Percentiles rank a stretch among this genome's conserved stretches.
Conservation (phyloP, 2,797 vertebrate genomes). For the Poeciliopsis infans region DNA sequence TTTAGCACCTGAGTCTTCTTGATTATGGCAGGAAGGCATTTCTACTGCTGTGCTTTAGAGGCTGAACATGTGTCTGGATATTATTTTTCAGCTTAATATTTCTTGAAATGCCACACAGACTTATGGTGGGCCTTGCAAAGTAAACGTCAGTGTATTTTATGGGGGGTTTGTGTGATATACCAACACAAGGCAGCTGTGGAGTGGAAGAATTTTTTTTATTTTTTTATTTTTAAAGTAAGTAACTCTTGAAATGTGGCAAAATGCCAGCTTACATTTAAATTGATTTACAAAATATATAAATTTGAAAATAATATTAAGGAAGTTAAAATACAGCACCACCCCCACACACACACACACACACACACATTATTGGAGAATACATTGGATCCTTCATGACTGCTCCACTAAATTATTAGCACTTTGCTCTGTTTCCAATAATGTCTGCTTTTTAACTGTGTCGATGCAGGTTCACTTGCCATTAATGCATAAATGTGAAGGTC, state of each 20-base stretch:
- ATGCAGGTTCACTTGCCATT: slow-evolving; percentile 29
- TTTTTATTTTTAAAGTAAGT: not conserved
- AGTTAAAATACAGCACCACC: slow-evolving; percentile 15
- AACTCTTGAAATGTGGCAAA: not conserved
- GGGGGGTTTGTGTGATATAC: slow-evolving; percentile 4
- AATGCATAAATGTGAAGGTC: slow-evolving; percentile 45
- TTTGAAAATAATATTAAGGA: not conserved
- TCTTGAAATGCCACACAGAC: not conserved
- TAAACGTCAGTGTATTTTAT: not conserved
- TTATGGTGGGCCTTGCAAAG: not conserved
- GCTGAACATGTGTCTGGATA: slow-evolving; percentile 29
- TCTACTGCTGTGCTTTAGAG: slow-evolving; percentile 40
- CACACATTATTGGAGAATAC: slow-evolving; percentile 13
- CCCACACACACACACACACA: too few relatives aligned
- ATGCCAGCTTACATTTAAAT: not conserved
- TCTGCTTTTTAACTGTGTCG: slow-evolving; percentile 46
- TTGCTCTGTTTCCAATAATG: slow-evolving; percentile 42
- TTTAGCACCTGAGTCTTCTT: slow-evolving; percentile 44
- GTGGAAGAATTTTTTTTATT: not conserved
- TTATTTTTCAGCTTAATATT: slow-evolving; percentile 20
- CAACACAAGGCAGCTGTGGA: not conserved
- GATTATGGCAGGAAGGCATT: slow-evolving; percentile 21
- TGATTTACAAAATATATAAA: not conserved
- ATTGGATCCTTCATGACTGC: slow-evolving; percentile 32
- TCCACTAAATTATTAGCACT: slow-evolving; percentile 34